Base-by-base conservation (phyloP, 2,113 vertebrate genomes). In the Laterallus jamaicensis region DNA sequence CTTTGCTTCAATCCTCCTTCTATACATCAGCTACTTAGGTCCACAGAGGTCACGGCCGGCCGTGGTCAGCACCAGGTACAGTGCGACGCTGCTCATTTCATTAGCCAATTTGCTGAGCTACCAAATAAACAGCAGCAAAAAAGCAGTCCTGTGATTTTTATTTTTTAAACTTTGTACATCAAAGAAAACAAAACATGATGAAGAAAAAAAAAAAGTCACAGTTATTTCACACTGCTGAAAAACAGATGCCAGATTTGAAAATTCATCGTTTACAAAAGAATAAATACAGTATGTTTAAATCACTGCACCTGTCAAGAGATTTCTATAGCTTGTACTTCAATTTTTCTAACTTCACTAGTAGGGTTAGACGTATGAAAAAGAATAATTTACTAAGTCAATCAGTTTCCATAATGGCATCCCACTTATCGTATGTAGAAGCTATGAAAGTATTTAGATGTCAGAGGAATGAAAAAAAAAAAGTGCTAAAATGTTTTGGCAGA, bases 401-500 rank as follows among this genome's bases (percentile, higher is more conserved):
- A 96, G 91, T 79, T 95, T 94, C 94, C 88, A 96, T 97, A 96
- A 96, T 96, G 94, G 93, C 92, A 97, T 97, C 96, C 92, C 91
- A 97, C 96, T 96, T 96, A 96, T 93, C 77, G 59, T 94, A 97
- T 96, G 91, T 96, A 94, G 95, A 96, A 96, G 84, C 89, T 96
- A 90, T 52, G 91, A 96, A 97, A 97, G 93, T 94, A 97, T 96
- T 97, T 90, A 97, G 96, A 95, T 97, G 97, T 97, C 97, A 97
- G 79, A 96, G 95, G 96, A 93, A 93, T 67, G 81, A 93, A 96
- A 94, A 54, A 54, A 52, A 52, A 92, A 96, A 95, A 78, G 94
- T 96, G 97, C 35, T 97, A 97, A 97, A 95, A 97, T 96, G 96
- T 97, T 97, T 97, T 97, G 97, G 96, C 97, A 97, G 96, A 96